These are phyloP conservation scores for Tenodera sinensis DNA, from an alignment of 2,888 invertebrate species.

Conservation along the genomic window DNA sequence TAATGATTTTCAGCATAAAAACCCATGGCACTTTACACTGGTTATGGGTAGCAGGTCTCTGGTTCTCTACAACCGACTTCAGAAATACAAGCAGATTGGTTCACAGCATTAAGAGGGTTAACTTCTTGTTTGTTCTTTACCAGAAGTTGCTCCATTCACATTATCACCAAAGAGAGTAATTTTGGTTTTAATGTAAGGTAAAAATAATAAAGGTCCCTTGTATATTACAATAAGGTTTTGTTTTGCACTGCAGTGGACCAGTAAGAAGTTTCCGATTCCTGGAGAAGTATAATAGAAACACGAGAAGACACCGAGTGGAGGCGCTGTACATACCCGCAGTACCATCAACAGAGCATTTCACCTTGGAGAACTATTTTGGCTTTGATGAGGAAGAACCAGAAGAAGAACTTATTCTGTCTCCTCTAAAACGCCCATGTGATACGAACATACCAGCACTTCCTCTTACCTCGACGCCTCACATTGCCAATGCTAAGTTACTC, in stretches of 20 bases:
- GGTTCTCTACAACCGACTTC: too few relatives aligned
- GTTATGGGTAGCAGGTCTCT: too few relatives aligned
- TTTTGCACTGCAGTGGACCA: not conserved
- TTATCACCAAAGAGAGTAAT: too few relatives aligned
- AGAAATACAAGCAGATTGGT: too few relatives aligned
- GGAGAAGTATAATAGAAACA: not conserved
- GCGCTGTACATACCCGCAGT: not conserved
- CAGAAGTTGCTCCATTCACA: too few relatives aligned
- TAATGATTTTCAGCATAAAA: too few relatives aligned
- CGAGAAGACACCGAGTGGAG: not conserved
- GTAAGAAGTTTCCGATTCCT: not conserved
- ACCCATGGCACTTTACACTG: too few relatives aligned
- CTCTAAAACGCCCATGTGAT: not conserved
- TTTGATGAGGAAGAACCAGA: not conserved
- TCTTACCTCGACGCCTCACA: not conserved
- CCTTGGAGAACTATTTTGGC: constrained; percentile 2
- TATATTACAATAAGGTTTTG: not conserved
- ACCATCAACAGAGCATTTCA: not conserved
- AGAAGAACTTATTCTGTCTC: not conserved
- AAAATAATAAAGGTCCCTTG: too few relatives aligned
- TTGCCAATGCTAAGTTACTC: not conserved
- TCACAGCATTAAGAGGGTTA: too few relatives aligned
- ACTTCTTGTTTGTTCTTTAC: too few relatives aligned
- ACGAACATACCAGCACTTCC: not conserved
- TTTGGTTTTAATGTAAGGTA: too few relatives aligned